Percentiles rank a stretch among this genome's conserved stretches.
phyloP scores from a whole-genome alignment of 2,113 vertebrate genomes.

The Delphinus delphis region DNA sequence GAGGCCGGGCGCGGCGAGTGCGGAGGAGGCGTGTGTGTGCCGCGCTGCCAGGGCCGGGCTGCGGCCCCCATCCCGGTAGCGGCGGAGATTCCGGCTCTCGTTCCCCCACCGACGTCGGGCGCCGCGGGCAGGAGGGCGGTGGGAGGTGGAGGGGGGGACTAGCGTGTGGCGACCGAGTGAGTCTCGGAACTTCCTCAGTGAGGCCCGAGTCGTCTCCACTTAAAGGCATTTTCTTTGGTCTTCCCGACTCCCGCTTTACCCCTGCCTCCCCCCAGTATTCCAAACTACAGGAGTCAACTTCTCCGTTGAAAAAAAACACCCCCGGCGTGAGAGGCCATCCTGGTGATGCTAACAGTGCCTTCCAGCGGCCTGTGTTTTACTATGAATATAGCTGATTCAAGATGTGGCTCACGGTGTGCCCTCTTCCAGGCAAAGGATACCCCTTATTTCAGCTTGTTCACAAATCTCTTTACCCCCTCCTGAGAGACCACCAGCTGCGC shows the following conservation, averaged over 20 bases:
- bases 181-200: conserved; percentile 57
- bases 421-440: conserved; percentile 38
- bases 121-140: not conserved
- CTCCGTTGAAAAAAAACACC: conserved; percentile 8
- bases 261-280: not conserved
- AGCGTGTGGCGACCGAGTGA: not conserved
- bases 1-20: not conserved
- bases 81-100: not conserved
- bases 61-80: not conserved
- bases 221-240: conserved; percentile 36
- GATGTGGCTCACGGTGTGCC: conserved; percentile 51
- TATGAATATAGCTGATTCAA: conserved; percentile 39
- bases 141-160: not conserved
- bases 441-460: conserved; percentile 35
- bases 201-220: conserved; percentile 35
- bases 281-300: conserved; percentile 71
- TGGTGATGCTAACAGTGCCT: conserved; percentile 57
- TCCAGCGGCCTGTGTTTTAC: conserved; percentile 59
- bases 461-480: conserved; percentile 23
- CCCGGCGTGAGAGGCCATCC: conserved; percentile 51
- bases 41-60: not conserved
- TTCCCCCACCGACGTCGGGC: not conserved
- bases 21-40: not conserved
- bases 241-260: conserved; percentile 40
- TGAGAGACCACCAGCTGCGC: conserved; percentile 33